A percentile compares a stretch with the other conserved stretches of the same genome.
phyloP scores from a whole-genome alignment of 2,113 vertebrate genomes.

The Hucho hucho region DNA sequence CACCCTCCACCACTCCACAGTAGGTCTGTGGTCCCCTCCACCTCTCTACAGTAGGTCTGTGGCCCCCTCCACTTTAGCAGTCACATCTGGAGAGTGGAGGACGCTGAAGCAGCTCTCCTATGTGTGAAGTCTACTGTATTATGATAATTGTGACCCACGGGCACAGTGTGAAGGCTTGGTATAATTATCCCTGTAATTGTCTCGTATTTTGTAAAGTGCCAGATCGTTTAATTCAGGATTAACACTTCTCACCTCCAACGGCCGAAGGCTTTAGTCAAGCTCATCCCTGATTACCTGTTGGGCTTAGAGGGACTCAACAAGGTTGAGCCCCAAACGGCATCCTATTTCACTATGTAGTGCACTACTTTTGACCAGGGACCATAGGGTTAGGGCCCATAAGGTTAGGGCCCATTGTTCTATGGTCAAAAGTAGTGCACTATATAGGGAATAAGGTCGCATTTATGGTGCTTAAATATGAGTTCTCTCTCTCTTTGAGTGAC shows the following conservation, averaged over 20 bases:
- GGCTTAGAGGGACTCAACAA: constrained; percentile 18
- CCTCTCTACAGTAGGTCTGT: constrained; percentile 26
- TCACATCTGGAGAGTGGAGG: constrained; percentile 49
- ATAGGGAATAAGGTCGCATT: neutral
- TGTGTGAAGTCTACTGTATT: constrained; percentile 54
- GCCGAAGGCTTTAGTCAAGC: constrained; percentile 56
- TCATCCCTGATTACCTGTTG: constrained; percentile 29
- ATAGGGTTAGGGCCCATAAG: too few relatives aligned
- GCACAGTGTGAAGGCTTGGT: constrained; percentile 68
- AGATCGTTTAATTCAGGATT: constrained; percentile 78
- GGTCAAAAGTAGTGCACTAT: neutral
- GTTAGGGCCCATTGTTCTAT: too few relatives aligned
- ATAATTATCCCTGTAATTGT: constrained; percentile 80
- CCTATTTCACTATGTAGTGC: constrained; percentile 9
- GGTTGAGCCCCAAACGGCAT: constrained; percentile 7
- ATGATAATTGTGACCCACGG: constrained; percentile 74
- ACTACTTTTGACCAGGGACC: too few relatives aligned
- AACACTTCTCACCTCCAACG: constrained; percentile 74
- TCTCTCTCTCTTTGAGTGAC: constrained; percentile 12
- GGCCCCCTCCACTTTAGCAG: constrained; percentile 27
- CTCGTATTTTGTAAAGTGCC: constrained; percentile 79
- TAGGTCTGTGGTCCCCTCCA: neutral
- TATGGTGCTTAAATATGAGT: too few relatives aligned
- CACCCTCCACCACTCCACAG: too few relatives aligned
- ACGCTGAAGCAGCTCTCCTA: constrained; percentile 31